Percentiles rank a stretch among this genome's conserved stretches.
Conservation (phyloP, 1,140 invertebrate species). For the Drosophila malerkotliana region DNA sequence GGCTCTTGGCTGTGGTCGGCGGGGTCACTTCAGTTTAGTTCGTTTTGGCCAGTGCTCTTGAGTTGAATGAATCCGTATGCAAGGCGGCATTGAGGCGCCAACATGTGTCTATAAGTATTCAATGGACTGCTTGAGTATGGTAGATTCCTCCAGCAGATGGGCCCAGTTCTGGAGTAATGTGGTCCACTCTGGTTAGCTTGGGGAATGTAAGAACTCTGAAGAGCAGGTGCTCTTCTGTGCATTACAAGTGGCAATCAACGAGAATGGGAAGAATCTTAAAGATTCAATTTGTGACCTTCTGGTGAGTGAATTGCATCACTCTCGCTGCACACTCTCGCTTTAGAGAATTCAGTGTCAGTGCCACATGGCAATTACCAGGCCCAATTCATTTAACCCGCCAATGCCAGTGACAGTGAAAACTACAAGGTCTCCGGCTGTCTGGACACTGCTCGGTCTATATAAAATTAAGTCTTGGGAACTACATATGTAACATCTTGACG, state of each 20-base stretch:
- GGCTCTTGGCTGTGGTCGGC: slow-evolving; percentile 1
- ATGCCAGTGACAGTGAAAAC: slow-evolving; percentile 69
- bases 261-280: background rate
- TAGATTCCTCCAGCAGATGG: background rate
- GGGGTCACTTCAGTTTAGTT: slow-evolving; percentile 48
- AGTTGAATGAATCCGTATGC: slow-evolving; percentile 70
- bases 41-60: slow-evolving; percentile 42
- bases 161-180: background rate
- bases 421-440: slow-evolving; percentile 49
- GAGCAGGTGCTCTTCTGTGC: too few relatives aligned
- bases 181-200: background rate
- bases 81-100: slow-evolving; percentile 53
- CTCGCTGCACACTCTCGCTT: slow-evolving; percentile 18
- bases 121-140: background rate
- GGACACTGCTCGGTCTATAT: slow-evolving; percentile 22
- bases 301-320: slow-evolving; percentile 27
- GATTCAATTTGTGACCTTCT: slow-evolving; percentile 5
- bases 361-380: slow-evolving; percentile 32
- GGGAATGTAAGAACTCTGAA: background rate
- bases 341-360: slow-evolving; percentile 33
- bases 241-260: too few relatives aligned
- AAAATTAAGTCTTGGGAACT: background rate
- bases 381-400: slow-evolving; percentile 53
- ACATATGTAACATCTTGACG: slow-evolving; percentile 3
- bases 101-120: slow-evolving; percentile 15